Percentiles rank a stretch among this genome's conserved stretches.
Evolutionary conservation across 2,888 invertebrate genomes (phyloP).

Genomic region (Acholoe squamosa): DNA sequence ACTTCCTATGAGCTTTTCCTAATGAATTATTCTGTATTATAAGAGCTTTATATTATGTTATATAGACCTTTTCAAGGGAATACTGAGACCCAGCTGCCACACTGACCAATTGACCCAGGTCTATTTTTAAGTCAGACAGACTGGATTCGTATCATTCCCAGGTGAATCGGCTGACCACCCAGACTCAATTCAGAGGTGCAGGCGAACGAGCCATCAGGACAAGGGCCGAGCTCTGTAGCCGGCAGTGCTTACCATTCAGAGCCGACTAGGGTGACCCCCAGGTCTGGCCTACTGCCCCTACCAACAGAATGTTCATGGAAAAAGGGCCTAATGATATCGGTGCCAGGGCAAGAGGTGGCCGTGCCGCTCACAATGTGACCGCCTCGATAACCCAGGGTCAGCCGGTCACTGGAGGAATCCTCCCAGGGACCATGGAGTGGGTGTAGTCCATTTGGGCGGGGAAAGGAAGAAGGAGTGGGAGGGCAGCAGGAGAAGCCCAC

Average conservation of each 20-base stretch:
- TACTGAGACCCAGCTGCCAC: no score
- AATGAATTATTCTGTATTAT: no score
- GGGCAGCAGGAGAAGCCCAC: neutral
- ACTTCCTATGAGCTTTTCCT: no score
- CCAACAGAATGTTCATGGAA: constrained; percentile 32
- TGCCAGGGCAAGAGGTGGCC: constrained; percentile 5
- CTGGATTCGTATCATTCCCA: constrained; percentile 24
- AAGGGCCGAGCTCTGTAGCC: neutral
- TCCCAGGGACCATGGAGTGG: neutral
- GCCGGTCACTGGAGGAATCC: constrained; percentile 30
- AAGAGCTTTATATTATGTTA: no score
- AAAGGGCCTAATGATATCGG: constrained; percentile 48
- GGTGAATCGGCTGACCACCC: constrained; percentile 8
- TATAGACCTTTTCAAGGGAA: no score
- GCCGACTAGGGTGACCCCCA: neutral
- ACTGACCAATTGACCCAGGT: constrained; percentile 36
- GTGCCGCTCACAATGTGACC: constrained; percentile 29
- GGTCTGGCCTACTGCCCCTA: neutral
- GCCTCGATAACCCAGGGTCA: constrained; percentile 14
- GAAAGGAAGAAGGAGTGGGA: neutral
- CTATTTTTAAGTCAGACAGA: neutral
- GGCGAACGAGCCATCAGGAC: neutral
- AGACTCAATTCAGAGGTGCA: constrained; percentile 39
- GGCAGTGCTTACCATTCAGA: neutral
- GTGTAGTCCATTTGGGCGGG: neutral